Base-by-base conservation (phyloP, 2,888 invertebrate species). In the Caenorhabditis wallacei region DNA sequence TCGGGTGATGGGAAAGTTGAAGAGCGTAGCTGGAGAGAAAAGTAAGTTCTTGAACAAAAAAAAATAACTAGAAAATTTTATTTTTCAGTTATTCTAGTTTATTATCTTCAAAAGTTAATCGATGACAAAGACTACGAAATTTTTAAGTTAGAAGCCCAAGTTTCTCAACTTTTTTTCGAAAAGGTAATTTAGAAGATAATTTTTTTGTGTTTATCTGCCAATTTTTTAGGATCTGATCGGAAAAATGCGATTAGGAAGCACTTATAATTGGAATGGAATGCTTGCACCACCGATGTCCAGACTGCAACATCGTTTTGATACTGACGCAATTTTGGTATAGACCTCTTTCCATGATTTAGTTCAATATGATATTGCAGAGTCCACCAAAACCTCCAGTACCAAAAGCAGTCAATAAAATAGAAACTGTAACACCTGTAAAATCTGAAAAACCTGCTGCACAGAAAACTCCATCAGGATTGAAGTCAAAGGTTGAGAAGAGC, bases 121-220 rank as follows among this genome's bases (percentile, higher is more conserved):
- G 72, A 80, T 11, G 54, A 72, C 68, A 66, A 72, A 37, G 80
- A 80, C 4, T 80, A 59, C 40, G 53, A 72, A 11, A 80, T 80
- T 59, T 80, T 80, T 66, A 80, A 80, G 30, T 37, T 80, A 3
- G 80, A 80, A 59, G 20, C 80, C 0, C 11, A 68, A 57, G 80
- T 51, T 4, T 46, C 68, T 13, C 8, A 53, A 3, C 40, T 80
- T 35, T 80, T 80, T 43, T 72, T 72, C 18, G 24, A 68, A 37
- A 72, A 72, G 46, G 75, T 75, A 13, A 30, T 8, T 8, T 30
- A 8, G 8, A 18, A 30, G 30, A 3, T 18, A 2, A 48, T 48
- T 30, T 11, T 20, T 24, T 24, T 0, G 18, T 35, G 22, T 11
- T 11, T 18, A 18, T n/a, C n/a, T n/a, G n/a, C n/a, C 40, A n/a